A percentile compares a stretch with the other conserved stretches of the same genome.
Evolutionary conservation across 2,888 invertebrate species (phyloP).

Genomic region (Vandiemenella viatica): DNA sequence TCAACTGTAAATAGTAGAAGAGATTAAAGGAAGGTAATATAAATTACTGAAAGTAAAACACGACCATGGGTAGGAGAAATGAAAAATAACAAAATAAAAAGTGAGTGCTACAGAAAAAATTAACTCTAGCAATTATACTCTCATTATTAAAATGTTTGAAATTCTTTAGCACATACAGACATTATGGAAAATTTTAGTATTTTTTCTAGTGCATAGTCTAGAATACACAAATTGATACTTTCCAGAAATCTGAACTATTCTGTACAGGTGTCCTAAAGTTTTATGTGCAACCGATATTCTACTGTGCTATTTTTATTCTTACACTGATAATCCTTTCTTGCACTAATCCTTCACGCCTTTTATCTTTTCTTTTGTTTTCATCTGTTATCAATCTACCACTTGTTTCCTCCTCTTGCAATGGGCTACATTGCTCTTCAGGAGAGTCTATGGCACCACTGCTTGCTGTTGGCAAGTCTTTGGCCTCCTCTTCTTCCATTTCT

Average conservation of each 20-base stretch:
- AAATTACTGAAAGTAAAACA: too few relatives aligned
- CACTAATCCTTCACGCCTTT: constrained; percentile 34
- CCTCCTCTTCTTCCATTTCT: constrained; percentile 27
- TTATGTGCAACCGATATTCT: too few relatives aligned
- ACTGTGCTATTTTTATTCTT: constrained; percentile 30
- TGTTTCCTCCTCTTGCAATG: neutral
- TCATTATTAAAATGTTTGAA: too few relatives aligned
- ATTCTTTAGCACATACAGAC: neutral
- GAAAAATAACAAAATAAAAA: too few relatives aligned
- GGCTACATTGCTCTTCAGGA: neutral
- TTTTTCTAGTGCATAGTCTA: neutral
- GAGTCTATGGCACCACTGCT: constrained; percentile 23
- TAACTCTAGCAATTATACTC: too few relatives aligned
- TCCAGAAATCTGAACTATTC: too few relatives aligned
- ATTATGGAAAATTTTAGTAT: neutral
- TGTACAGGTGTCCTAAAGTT: too few relatives aligned
- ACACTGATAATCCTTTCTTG: constrained; percentile 50
- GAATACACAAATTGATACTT: neutral
- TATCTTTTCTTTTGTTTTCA: constrained; percentile 9
- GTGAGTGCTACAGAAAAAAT: too few relatives aligned
- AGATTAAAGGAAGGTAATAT: too few relatives aligned
- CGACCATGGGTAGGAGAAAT: too few relatives aligned
- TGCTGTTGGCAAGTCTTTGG: constrained; percentile 20
- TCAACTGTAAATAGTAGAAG: too few relatives aligned
- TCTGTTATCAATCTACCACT: neutral